phyloP scores from a whole-genome alignment of 1,140 invertebrate genomes.

The Atopsyche davidsoni region DNA sequence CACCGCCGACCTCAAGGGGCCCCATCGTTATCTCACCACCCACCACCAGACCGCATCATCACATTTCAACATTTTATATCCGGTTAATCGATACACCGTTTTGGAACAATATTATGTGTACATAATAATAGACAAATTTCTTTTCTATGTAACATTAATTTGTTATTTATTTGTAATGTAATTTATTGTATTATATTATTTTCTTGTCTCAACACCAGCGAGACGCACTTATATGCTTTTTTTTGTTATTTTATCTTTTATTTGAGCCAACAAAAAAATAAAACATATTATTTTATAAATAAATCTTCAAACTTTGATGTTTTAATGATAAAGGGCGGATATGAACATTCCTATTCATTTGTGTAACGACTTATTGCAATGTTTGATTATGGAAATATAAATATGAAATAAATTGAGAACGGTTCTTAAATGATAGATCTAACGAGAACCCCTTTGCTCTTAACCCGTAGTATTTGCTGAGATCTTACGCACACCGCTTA shows the following conservation, averaged over 20 bases:
- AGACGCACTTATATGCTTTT: slow-evolving; percentile 14
- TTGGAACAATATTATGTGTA: slow-evolving; percentile 22
- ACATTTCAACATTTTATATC: slow-evolving; percentile 17
- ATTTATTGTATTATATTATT: slow-evolving; percentile 24
- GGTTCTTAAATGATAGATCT: too few relatives aligned
- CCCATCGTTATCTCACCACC: slow-evolving; percentile 8
- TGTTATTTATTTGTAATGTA: slow-evolving; percentile 24
- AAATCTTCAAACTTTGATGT: slow-evolving; percentile 19
- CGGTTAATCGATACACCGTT: slow-evolving; percentile 3
- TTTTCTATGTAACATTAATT: slow-evolving; percentile 20
- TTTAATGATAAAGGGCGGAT: slow-evolving; percentile 13
- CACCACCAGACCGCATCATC: slow-evolving; percentile 1
- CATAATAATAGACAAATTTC: slow-evolving; percentile 22
- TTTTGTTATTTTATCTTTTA: slow-evolving; percentile 19
- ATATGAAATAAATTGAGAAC: too few relatives aligned
- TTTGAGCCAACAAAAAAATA: slow-evolving; percentile 21
- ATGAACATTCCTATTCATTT: too few relatives aligned
- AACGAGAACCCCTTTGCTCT: too few relatives aligned
- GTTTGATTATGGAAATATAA: too few relatives aligned
- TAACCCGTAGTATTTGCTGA: too few relatives aligned
- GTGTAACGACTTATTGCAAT: too few relatives aligned
- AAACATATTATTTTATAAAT: slow-evolving; percentile 26
- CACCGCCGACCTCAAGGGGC: slow-evolving; percentile 10
- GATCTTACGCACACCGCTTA: too few relatives aligned
- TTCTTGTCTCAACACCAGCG: slow-evolving; percentile 8